Percentiles rank a stretch among this genome's conserved stretches.
Conservation (phyloP, 2,113 vertebrate species). For the Aythya baeri region DNA sequence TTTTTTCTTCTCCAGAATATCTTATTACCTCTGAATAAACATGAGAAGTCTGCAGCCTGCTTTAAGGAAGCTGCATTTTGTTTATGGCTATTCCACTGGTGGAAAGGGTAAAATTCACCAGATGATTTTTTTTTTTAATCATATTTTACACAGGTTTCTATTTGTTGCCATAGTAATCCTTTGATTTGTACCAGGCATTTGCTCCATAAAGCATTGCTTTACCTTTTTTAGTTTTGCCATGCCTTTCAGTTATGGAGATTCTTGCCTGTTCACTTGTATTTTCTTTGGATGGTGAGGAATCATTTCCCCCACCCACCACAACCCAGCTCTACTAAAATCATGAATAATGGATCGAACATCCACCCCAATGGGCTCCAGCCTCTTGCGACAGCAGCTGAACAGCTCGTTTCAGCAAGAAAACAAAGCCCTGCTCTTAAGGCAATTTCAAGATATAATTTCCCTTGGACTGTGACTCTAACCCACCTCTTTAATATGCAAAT, state of each 20-base stretch:
- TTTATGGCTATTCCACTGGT: background rate
- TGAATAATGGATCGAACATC: conserved; percentile 52
- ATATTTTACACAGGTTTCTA: background rate
- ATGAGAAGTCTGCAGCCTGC: background rate
- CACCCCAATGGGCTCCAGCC: background rate
- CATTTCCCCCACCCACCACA: background rate
- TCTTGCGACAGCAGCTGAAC: conserved; percentile 38
- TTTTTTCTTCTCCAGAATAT: background rate
- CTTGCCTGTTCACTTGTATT: background rate
- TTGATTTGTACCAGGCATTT: background rate
- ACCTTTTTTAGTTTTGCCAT: background rate
- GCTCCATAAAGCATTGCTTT: background rate
- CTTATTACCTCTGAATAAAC: background rate
- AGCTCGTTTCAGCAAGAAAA: conserved; percentile 48
- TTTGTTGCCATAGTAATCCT: background rate
- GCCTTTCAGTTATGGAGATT: background rate
- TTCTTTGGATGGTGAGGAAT: background rate
- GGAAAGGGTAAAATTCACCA: background rate
- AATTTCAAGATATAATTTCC: conserved; percentile 49
- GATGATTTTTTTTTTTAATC: background rate
- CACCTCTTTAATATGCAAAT: conserved; percentile 20
- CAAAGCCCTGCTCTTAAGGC: conserved; percentile 38
- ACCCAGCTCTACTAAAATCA: background rate
- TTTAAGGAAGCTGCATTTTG: background rate
- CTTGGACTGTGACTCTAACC: conserved; percentile 3